A percentile compares a stretch with the other conserved stretches of the same genome.
Conservation (phyloP, 1,140 invertebrate genomes). For the Trichonephila clavata region DNA sequence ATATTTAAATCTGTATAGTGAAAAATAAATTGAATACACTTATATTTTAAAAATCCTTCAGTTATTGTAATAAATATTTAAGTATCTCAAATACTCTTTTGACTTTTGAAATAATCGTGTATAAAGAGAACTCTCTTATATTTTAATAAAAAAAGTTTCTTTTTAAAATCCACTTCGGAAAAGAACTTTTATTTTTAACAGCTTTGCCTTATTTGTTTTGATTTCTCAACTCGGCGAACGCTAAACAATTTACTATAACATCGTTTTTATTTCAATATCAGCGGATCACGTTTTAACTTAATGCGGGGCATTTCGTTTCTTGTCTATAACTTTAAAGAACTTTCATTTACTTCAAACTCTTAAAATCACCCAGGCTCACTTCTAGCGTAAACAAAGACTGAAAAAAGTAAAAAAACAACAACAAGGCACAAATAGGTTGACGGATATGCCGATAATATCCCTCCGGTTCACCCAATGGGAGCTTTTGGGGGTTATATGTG, state of each 20-base stretch:
- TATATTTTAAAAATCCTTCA: no score
- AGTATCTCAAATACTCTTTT: no score
- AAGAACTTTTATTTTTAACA: conserved; percentile 24
- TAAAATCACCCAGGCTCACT: conserved; percentile 28
- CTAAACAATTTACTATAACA: conserved; percentile 68
- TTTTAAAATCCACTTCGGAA: background rate
- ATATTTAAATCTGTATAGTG: no score
- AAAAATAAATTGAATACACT: no score
- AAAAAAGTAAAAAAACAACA: conserved; percentile 12
- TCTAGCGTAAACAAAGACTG: background rate
- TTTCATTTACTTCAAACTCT: conserved; percentile 59
- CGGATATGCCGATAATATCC: conserved; percentile 72
- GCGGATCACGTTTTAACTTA: conserved; percentile 52
- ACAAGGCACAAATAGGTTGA: conserved; percentile 47
- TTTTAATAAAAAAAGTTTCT: conserved; percentile 11
- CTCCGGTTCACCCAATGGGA: conserved; percentile 9
- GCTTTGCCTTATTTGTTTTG: conserved; percentile 7
- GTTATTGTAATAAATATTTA: no score
- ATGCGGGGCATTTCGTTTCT: conserved; percentile 11
- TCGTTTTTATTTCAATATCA: conserved; percentile 74
- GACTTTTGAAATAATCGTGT: no score
- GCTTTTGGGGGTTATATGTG: conserved; percentile 60
- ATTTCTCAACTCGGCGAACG: background rate
- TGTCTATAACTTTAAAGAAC: conserved; percentile 63
- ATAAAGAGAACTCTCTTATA: background rate